These are phyloP conservation scores for Zeus faber DNA, from an alignment of 2,113 vertebrate genomes.

Conservation along the genomic window DNA sequence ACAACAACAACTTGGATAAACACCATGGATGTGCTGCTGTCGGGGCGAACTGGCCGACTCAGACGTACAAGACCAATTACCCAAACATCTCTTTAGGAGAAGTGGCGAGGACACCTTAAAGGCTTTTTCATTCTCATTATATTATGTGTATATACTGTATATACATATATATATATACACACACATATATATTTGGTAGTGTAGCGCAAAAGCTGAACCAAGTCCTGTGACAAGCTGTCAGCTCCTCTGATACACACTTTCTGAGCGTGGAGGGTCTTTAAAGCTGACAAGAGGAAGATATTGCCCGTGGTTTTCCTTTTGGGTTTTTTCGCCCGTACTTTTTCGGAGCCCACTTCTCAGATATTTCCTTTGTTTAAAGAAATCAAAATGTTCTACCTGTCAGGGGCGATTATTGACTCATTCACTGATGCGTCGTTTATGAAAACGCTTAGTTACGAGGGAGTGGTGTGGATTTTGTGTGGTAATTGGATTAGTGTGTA, in stretches of 20 bases:
- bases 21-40: conserved; percentile 34
- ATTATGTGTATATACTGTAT: no score
- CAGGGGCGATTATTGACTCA: conserved; percentile 37
- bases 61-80: conserved; percentile 7
- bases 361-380: conserved; percentile 39
- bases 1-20: no score
- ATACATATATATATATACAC: no score
- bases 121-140: no score
- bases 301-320: no score
- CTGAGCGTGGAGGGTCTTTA: conserved; percentile 29
- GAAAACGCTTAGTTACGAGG: no score
- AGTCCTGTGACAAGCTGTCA: conserved; percentile 43
- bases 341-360: conserved; percentile 15
- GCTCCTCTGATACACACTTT: conserved; percentile 33
- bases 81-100: conserved; percentile 30
- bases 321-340: no score
- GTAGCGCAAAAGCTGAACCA: conserved; percentile 8
- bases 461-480: no score
- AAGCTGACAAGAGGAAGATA: conserved; percentile 17
- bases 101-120: conserved; percentile 17
- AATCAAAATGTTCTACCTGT: conserved; percentile 45
- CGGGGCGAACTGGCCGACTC: no score
- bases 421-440: conserved; percentile 17
- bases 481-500: not conserved
- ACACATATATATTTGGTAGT: no score